Conservation (phyloP, 2,113 vertebrate species). For the Lophura nycthemera region DNA sequence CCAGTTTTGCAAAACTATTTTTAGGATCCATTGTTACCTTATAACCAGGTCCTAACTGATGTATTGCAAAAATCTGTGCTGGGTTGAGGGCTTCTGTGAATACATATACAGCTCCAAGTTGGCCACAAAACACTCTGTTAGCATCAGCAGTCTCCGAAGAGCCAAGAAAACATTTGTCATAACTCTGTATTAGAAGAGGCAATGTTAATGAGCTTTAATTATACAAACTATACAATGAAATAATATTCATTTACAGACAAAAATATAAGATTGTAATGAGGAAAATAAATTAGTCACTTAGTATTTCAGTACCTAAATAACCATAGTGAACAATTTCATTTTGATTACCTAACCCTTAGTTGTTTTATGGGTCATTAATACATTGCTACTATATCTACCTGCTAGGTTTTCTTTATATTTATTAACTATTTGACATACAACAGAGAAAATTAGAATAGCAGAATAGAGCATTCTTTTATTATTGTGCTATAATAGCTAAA, state of each 20-base stretch:
- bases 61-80: constrained; percentile 97
- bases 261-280: neutral
- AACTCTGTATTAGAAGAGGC: constrained; percentile 84
- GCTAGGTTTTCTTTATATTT: neutral
- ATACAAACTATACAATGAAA: neutral
- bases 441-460: neutral
- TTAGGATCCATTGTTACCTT: constrained; percentile 83
- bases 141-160: constrained; percentile 97
- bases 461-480: neutral
- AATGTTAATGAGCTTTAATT: neutral
- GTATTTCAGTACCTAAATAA: neutral
- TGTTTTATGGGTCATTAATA: neutral
- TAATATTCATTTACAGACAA: neutral
- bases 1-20: neutral
- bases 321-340: neutral
- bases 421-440: neutral
- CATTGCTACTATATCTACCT: neutral
- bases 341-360: neutral
- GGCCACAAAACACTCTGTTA: constrained; percentile 96
- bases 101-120: constrained; percentile 95
- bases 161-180: constrained; percentile 98
- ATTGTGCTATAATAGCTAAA: neutral
- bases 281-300: neutral
- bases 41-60: constrained; percentile 95
- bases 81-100: constrained; percentile 97